Evolutionary conservation across 1,140 invertebrate species (phyloP).

Genomic region (Plodia interpunctella): DNA sequence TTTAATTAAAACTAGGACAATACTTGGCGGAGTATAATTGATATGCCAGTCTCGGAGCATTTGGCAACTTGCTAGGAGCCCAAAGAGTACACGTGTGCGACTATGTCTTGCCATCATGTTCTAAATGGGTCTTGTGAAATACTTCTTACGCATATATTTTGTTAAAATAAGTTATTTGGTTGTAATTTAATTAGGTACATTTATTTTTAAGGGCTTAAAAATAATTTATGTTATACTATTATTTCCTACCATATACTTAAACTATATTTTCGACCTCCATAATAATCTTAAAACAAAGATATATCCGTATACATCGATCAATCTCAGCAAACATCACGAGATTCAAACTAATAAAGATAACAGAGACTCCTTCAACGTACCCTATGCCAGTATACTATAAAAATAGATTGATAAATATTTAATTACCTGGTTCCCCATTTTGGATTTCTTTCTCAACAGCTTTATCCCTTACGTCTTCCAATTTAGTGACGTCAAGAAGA

Average conservation of each 20-base stretch:
- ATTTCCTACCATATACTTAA: too few species aligned
- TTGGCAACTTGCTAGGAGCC: conserved; percentile 32
- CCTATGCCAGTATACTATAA: conserved; percentile 17
- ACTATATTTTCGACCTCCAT: not conserved
- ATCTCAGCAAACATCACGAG: conserved; percentile 33
- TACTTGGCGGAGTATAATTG: conserved; percentile 41
- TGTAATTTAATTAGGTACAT: too few species aligned
- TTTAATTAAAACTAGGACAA: conserved; percentile 39
- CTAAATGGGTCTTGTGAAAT: conserved; percentile 5
- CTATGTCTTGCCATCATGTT: conserved; percentile 21
- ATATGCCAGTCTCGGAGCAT: conserved; percentile 40
- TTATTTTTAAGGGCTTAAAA: too few species aligned
- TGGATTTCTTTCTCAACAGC: conserved; percentile 31
- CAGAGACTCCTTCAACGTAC: conserved; percentile 24
- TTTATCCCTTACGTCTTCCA: conserved; percentile 48
- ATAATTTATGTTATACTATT: too few species aligned
- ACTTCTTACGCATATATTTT: not conserved
- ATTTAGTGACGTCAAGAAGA: conserved; percentile 55
- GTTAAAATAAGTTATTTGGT: too few species aligned
- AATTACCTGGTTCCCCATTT: conserved; percentile 59
- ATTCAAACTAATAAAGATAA: conserved; percentile 33
- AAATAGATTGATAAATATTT: conserved; percentile 20
- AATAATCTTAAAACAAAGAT: not conserved
- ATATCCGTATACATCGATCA: conserved; percentile 41
- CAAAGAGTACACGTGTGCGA: conserved; percentile 18